Conservation (phyloP, 2,888 invertebrate species). For the Tridacna crocea region DNA sequence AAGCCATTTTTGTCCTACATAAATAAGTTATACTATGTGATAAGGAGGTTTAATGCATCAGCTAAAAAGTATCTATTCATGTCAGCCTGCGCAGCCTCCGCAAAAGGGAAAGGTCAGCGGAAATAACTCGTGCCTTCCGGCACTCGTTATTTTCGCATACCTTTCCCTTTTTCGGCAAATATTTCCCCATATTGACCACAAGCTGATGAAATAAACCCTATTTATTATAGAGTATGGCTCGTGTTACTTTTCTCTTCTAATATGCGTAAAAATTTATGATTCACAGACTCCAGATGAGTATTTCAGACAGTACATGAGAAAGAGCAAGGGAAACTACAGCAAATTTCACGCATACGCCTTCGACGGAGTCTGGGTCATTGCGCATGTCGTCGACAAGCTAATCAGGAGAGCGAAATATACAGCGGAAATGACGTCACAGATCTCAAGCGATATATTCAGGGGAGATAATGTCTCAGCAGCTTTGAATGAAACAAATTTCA, state of each 20-base stretch:
- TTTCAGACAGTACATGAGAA: constrained; percentile 92
- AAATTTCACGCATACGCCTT: constrained; percentile 99
- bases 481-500: constrained; percentile 95
- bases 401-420: constrained; percentile 84
- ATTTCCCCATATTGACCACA: too few species aligned
- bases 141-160: too few species aligned
- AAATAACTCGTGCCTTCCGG: too few species aligned
- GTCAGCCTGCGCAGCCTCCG: too few species aligned
- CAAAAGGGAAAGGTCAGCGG: too few species aligned
- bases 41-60: too few species aligned
- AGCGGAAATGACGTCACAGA: not conserved
- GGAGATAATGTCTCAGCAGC: constrained; percentile 85
- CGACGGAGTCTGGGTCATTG: constrained; percentile 99
- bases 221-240: not conserved
- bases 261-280: not conserved
- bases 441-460: constrained; percentile 60
- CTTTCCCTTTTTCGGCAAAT: too few species aligned
- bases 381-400: constrained; percentile 95
- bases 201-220: too few species aligned
- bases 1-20: too few species aligned
- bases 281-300: constrained; percentile 89
- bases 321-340: constrained; percentile 88
- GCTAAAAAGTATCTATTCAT: too few species aligned
- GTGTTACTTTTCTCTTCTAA: not conserved
- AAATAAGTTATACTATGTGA: too few species aligned